Base-by-base conservation (phyloP, 64 coral and sea anemone species). In the Stichodactyla helianthus region DNA sequence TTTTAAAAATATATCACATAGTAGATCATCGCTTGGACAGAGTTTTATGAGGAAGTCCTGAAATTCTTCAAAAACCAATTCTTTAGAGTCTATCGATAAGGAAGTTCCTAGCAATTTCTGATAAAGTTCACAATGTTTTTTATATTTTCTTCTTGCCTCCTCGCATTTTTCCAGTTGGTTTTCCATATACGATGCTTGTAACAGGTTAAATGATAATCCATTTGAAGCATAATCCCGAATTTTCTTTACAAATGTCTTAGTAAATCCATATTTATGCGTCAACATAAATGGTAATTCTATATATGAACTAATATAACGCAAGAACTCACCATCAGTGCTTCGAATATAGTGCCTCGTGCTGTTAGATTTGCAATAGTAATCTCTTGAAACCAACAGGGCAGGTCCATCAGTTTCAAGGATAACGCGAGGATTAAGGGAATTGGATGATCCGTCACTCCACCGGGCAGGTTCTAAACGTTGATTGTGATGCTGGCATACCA, bases 1-100 rank as follows among this genome's bases (percentile, higher is more conserved):
- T 23, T 54, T 59, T 10, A 84, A 5, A 56, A 84, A 84, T 53
- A 84, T 56, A 55, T 84, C 82, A 84, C 82, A 84, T 19, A 84
- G 82, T 56, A 84, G 54, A 55, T 84, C 82, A 17, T 84, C 82
- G 23, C 82, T 84, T 51, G 82, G 82, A 57, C 82, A 84, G 5
- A 84, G 51, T 25, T 55, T 53, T 16, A 84, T 23, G 0, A 59
- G 2, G 50, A 84, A 56, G 51, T 84, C 82, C 53, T 84, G 27
- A 53, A 84, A 84, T 80, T n/a, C 35, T 17, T 14, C 11, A 31
- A 31, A 31, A 31, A 31, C 28, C 28, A 31, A 31, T 31, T 31
- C 28, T 31, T 31, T 31, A 31, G 28, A 1, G 28, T 31, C 28
- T 31, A 31, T 31, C 28, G 28, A 31, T 31, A 31, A 31, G 28